These are phyloP conservation scores for Falco naumanni DNA, from an alignment of 2,797 vertebrate species.

Conservation along the genomic window DNA sequence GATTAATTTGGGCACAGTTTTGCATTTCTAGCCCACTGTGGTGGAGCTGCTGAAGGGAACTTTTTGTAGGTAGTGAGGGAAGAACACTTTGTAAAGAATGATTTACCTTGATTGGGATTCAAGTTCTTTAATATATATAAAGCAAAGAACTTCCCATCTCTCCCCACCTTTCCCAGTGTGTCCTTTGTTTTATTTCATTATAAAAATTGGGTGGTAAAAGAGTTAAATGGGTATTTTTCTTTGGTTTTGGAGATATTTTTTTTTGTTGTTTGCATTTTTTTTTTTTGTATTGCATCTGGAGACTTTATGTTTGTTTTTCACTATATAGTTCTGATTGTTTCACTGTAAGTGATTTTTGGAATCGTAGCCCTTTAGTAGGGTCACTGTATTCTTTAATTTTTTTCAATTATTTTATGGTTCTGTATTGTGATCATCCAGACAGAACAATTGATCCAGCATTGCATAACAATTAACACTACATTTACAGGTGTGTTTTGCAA, in stretches of 20 bases:
- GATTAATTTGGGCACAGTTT: no score
- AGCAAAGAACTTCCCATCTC: not conserved
- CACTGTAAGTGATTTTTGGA: not conserved
- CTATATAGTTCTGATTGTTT: not conserved
- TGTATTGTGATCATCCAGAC: not conserved
- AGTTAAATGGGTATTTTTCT: not conserved
- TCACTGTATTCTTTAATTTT: not conserved
- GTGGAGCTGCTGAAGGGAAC: not conserved
- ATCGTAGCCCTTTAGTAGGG: not conserved
- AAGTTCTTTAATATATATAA: not conserved
- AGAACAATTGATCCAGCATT: constrained; percentile 36
- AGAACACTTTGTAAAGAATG: not conserved
- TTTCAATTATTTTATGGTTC: not conserved
- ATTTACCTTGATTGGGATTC: not conserved
- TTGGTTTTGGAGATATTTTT: not conserved
- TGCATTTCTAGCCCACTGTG: not conserved
- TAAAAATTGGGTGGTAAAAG: fast-evolving
- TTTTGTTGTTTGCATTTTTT: not conserved
- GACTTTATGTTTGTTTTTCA: not conserved
- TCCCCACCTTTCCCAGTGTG: not conserved
- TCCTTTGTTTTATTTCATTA: no score
- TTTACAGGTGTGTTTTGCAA: not conserved
- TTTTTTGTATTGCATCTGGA: not conserved
- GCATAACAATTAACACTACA: not conserved
- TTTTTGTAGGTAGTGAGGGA: not conserved